phyloP scores from a whole-genome alignment of 2,888 invertebrate species.

The Marasmarcha lunaedactyla region DNA sequence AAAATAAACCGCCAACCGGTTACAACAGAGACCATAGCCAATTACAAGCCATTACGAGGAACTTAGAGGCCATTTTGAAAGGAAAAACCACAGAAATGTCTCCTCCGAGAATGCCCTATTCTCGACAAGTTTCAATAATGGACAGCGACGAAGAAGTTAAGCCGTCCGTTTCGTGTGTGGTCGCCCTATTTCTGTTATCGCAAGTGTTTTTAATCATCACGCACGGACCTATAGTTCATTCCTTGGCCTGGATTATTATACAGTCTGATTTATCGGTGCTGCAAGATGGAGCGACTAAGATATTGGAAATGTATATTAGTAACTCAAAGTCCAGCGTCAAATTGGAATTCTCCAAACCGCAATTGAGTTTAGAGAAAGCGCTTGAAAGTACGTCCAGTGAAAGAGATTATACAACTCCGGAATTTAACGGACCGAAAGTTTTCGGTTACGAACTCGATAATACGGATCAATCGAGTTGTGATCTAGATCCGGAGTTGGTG shows the following conservation, averaged over 20 bases:
- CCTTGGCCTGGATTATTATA: conserved; percentile 90
- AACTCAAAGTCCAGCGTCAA: conserved; percentile 68
- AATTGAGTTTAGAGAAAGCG: conserved; percentile 81
- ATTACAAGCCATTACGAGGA: conserved; percentile 73
- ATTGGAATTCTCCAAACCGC: conserved; percentile 77
- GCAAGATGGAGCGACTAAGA: conserved; percentile 76
- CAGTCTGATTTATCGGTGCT: conserved; percentile 83
- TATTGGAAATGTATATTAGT: conserved; percentile 74
- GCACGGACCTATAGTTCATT: conserved; percentile 90
- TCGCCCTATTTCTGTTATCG: conserved; percentile 90
- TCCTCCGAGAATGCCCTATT: conserved; percentile 41
- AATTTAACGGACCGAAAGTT: conserved; percentile 41
- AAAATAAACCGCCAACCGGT: conserved; percentile 33
- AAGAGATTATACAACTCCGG: conserved; percentile 57
- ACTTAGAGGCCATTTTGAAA: conserved; percentile 74
- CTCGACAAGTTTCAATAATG: conserved; percentile 31
- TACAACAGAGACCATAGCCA: conserved; percentile 55
- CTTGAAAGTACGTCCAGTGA: conserved; percentile 65
- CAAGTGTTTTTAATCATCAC: conserved; percentile 96
- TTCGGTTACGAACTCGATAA: conserved; percentile 42
- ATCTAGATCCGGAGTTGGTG: conserved; percentile 60
- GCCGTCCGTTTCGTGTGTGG: conserved; percentile 88
- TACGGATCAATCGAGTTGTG: conserved; percentile 62
- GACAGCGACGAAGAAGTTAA: conserved; percentile 70
- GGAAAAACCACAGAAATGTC: conserved; percentile 66